Evolutionary conservation across 2,113 vertebrate species (phyloP).

Genomic region (Aptenodytes patagonicus): DNA sequence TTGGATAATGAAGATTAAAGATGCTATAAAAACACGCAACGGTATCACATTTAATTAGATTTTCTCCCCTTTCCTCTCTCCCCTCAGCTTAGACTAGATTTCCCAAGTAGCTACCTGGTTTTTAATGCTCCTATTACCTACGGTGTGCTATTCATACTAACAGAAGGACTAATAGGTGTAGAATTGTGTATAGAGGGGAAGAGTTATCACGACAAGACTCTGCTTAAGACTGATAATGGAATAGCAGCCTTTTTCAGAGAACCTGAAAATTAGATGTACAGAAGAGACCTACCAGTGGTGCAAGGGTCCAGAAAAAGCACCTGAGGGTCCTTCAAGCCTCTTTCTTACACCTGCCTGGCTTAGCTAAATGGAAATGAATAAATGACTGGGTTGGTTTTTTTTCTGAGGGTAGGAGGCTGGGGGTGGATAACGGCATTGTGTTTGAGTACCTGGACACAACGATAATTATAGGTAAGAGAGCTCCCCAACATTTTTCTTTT

Average conservation of each 20-base stretch:
- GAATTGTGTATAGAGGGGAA: neutral
- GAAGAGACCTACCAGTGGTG: neutral
- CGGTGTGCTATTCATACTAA: neutral
- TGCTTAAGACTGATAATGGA: neutral
- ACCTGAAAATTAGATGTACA: neutral
- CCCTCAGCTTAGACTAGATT: neutral
- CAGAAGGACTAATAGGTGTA: neutral
- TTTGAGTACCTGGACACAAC: neutral
- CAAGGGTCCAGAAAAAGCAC: neutral
- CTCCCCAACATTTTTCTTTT: neutral
- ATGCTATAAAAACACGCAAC: neutral
- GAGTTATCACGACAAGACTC: neutral
- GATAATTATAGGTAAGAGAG: neutral
- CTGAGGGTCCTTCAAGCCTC: neutral
- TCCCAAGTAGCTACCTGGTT: neutral
- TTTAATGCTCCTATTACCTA: neutral
- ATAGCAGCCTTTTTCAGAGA: neutral
- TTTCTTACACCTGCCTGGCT: accelerated
- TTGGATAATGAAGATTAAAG: neutral
- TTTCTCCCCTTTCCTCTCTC: neutral
- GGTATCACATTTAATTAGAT: neutral
- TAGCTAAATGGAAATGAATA: neutral
- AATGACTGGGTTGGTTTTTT: neutral
- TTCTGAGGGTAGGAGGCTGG: neutral
- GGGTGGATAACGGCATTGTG: too few relatives aligned